Percentiles rank a stretch among this genome's conserved stretches.
These are phyloP conservation scores for Lampropteryx suffumata DNA, from an alignment of 2,888 invertebrate species.

Conservation along the genomic window DNA sequence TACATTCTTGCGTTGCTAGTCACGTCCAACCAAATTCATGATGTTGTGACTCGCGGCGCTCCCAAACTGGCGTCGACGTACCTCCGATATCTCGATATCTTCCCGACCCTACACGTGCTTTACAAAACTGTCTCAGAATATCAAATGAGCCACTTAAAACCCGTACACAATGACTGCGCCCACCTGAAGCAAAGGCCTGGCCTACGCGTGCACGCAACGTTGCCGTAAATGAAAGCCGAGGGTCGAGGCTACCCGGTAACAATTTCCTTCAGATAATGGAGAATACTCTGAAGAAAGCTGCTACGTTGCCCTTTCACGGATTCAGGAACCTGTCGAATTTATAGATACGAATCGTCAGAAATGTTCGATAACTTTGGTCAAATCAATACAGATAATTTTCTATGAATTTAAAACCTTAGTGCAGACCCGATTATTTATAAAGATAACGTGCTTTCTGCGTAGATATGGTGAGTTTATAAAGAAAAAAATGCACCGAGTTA, in stretches of 20 bases:
- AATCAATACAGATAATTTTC: slow-evolving; percentile 55
- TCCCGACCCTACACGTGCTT: slow-evolving; percentile 65
- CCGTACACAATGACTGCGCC: slow-evolving; percentile 77
- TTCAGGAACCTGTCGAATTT: slow-evolving; percentile 72
- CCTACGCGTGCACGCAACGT: slow-evolving; percentile 80
- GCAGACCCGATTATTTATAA: slow-evolving; percentile 55
- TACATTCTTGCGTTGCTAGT: slow-evolving; percentile 35
- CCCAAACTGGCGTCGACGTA: slow-evolving; percentile 9
- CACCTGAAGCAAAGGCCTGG: slow-evolving; percentile 78
- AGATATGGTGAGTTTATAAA: slow-evolving; percentile 56
- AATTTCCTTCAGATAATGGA: slow-evolving; percentile 81
- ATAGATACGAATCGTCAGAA: slow-evolving; percentile 65
- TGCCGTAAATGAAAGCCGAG: slow-evolving; percentile 74
- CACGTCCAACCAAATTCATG: slow-evolving; percentile 50
- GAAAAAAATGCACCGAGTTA: slow-evolving; percentile 57
- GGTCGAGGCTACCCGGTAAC: slow-evolving; percentile 76
- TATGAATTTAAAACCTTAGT: slow-evolving; percentile 48
- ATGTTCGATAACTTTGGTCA: slow-evolving; percentile 59
- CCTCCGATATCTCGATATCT: slow-evolving; percentile 61
- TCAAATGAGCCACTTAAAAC: slow-evolving; percentile 82
- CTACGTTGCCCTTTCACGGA: slow-evolving; percentile 74
- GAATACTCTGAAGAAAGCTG: slow-evolving; percentile 80
- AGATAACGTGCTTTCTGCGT: slow-evolving; percentile 58
- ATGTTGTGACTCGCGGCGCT: slow-evolving; percentile 44
- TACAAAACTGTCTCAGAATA: slow-evolving; percentile 80